These are phyloP conservation scores for Drosophila pachea DNA, from an alignment of 1,140 invertebrate species.

Conservation along the genomic window DNA sequence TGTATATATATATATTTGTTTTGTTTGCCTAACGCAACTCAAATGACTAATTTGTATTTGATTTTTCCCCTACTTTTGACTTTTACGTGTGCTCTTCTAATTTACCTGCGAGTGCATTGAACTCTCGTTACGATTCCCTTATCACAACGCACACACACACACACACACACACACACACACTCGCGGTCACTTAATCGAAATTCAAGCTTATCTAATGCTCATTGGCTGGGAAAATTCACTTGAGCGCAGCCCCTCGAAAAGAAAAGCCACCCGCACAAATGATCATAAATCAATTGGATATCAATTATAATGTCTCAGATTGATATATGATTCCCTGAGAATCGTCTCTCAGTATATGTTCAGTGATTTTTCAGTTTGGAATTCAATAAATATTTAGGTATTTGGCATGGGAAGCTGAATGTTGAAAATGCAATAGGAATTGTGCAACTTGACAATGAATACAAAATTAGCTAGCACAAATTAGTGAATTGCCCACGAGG, in stretches of 20 bases:
- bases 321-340: constrained; percentile 8
- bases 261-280: neutral
- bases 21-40: constrained; percentile 31
- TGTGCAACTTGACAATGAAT: constrained; percentile 45
- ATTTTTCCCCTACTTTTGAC: constrained; percentile 20
- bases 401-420: constrained; percentile 5
- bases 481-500: constrained; percentile 14
- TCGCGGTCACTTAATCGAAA: too few species aligned
- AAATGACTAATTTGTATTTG: constrained; percentile 43
- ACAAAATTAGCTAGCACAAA: constrained; percentile 35
- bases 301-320: constrained; percentile 5
- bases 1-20: neutral
- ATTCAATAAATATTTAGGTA: neutral
- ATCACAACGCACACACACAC: constrained; percentile 5
- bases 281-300: constrained; percentile 32
- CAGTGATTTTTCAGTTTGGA: constrained; percentile 3
- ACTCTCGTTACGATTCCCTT: constrained; percentile 19
- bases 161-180: too few species aligned
- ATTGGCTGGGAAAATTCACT: too few species aligned
- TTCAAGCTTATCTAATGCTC: too few species aligned
- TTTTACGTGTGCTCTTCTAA: constrained; percentile 7
- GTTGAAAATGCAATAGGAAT: constrained; percentile 20
- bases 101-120: constrained; percentile 35
- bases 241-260: too few species aligned
- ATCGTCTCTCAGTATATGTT: too few species aligned